Conservation (phyloP, 2,888 invertebrate genomes). For the Chironomus tentans region DNA sequence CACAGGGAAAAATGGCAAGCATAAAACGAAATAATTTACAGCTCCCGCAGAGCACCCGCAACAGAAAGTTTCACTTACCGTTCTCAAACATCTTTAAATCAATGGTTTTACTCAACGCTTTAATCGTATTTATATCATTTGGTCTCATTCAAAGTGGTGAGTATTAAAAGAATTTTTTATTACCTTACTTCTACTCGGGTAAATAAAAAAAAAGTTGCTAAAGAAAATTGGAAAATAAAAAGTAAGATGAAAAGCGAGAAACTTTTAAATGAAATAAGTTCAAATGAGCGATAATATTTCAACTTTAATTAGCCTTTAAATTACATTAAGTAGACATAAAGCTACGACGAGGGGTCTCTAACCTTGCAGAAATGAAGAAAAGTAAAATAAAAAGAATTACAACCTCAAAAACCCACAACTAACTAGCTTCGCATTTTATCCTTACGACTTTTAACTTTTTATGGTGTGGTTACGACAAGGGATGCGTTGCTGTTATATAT, state of each 20-base stretch:
- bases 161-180: background rate
- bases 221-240: too few relatives aligned
- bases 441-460: too few relatives aligned
- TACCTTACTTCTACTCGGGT: too few relatives aligned
- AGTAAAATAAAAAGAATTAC: background rate
- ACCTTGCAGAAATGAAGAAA: background rate
- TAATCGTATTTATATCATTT: constrained; percentile 7
- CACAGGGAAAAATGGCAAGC: constrained; percentile 1
- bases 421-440: too few relatives aligned
- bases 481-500: too few relatives aligned
- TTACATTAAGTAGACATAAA: background rate
- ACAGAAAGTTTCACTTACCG: background rate
- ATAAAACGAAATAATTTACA: constrained; percentile 3
- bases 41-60: background rate
- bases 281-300: background rate
- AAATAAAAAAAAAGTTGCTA: background rate
- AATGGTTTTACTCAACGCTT: background rate
- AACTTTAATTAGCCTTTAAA: background rate
- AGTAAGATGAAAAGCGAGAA: too few relatives aligned
- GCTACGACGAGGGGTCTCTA: background rate
- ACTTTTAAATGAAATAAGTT: background rate
- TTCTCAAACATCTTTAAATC: constrained; percentile 8
- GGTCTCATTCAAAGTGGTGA: constrained; percentile 21
- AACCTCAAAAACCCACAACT: too few relatives aligned
- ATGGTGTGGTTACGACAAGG: too few relatives aligned